phyloP scores from a whole-genome alignment of 2,113 vertebrate species.

The Equus quagga region DNA sequence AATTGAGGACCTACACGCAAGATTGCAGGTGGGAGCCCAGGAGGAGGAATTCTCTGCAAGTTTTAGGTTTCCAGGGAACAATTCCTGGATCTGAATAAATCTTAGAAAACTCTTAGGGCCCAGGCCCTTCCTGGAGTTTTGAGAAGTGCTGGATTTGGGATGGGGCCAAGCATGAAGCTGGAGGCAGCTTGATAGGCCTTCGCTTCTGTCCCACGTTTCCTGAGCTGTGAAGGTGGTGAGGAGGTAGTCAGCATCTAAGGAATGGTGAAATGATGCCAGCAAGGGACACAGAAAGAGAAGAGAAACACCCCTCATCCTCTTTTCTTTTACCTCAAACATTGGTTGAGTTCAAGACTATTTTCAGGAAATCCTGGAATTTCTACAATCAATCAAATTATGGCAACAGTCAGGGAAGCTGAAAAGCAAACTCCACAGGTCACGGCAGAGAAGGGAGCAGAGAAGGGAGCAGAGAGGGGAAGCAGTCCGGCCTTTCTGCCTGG shows the following conservation, averaged over 20 bases:
- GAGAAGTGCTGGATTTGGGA: not conserved
- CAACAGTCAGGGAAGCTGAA: not conserved
- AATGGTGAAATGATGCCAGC: rapidly evolving
- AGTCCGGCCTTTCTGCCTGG: not conserved
- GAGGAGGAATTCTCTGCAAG: not conserved
- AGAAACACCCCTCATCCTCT: not conserved
- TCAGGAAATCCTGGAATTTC: slow-evolving; percentile 35
- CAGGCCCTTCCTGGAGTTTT: not conserved
- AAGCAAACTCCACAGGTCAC: not conserved
- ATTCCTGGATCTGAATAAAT: not conserved
- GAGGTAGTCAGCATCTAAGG: not conserved
- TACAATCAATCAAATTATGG: not conserved
- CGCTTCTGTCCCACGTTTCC: not conserved
- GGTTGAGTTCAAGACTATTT: not conserved
- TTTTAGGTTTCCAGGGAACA: not conserved
- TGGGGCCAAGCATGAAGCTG: not conserved
- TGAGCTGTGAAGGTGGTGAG: not conserved
- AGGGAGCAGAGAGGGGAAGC: not conserved
- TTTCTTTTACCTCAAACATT: not conserved
- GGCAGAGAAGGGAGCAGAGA: not conserved
- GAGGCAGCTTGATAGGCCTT: not conserved
- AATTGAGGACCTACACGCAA: not conserved
- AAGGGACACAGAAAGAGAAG: not conserved
- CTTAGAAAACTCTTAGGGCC: not conserved
- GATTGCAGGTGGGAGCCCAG: not conserved